These are phyloP conservation scores for Linepithema humile DNA, from an alignment of 1,140 invertebrate species.

Conservation along the genomic window DNA sequence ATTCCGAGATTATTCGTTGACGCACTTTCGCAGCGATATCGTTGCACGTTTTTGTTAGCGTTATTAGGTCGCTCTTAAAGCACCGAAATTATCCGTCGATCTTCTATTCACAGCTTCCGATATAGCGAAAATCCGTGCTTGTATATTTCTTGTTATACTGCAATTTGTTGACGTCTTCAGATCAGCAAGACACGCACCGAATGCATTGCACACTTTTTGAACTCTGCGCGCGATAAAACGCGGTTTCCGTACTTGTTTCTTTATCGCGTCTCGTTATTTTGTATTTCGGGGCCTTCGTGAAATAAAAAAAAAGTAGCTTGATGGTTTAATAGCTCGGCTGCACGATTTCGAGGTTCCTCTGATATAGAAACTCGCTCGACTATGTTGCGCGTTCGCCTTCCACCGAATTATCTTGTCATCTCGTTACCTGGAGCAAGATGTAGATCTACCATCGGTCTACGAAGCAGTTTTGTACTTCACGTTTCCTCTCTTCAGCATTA, in stretches of 20 bases:
- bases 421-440: conserved; percentile 45
- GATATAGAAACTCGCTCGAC: conserved; percentile 43
- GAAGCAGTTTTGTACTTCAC: conserved; percentile 25
- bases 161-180: neutral
- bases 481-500: conserved; percentile 34
- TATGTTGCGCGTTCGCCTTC: conserved; percentile 47
- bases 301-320: conserved; percentile 7
- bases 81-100: neutral
- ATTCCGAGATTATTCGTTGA: neutral
- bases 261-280: conserved; percentile 18
- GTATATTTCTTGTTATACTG: neutral
- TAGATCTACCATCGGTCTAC: conserved; percentile 64
- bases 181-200: neutral
- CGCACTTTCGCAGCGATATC: neutral
- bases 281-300: neutral
- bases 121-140: neutral
- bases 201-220: neutral
- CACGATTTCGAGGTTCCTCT: conserved; percentile 22
- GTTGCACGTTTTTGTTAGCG: neutral
- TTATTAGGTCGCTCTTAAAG: conserved; percentile 17
- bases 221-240: neutral
- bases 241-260: neutral
- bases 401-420: conserved; percentile 62
- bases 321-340: conserved; percentile 5
- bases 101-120: neutral